Evolutionary conservation across 1,140 invertebrate genomes (phyloP).

Genomic region (Maniola jurtina): DNA sequence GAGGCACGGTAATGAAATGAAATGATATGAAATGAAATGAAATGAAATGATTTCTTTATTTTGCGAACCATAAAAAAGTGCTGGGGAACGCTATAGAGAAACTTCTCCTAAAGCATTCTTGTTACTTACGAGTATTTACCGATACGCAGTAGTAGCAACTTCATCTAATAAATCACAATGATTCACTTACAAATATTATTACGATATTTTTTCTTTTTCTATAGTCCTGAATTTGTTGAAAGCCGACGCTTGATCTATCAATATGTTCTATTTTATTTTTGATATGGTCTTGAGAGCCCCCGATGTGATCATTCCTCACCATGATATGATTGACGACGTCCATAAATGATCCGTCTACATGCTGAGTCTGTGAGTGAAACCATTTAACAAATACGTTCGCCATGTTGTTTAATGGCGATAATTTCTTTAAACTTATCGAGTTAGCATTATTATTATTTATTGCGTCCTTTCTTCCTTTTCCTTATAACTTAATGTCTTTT

Average conservation of each 20-base stretch:
- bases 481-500: neutral
- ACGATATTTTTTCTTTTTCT: neutral
- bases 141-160: no score
- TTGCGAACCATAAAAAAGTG: no score
- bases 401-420: slow-evolving; percentile 55
- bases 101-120: no score
- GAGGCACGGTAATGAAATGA: no score
- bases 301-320: slow-evolving; percentile 36
- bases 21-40: no score
- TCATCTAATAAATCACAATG: no score
- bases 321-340: slow-evolving; percentile 57
- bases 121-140: no score
- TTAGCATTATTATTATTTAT: slow-evolving; percentile 33
- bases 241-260: slow-evolving; percentile 39
- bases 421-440: slow-evolving; percentile 37
- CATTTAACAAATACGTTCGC: slow-evolving; percentile 56
- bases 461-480: slow-evolving; percentile 10
- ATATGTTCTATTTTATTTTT: slow-evolving; percentile 35
- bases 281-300: slow-evolving; percentile 34
- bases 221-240: slow-evolving; percentile 24
- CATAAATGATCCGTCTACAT: slow-evolving; percentile 43
- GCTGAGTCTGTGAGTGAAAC: slow-evolving; percentile 45
- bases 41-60: no score
- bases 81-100: no score
- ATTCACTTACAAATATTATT: neutral